These are phyloP conservation scores for Anguilla japonica DNA, from an alignment of 2,113 vertebrate genomes.

Conservation along the genomic window DNA sequence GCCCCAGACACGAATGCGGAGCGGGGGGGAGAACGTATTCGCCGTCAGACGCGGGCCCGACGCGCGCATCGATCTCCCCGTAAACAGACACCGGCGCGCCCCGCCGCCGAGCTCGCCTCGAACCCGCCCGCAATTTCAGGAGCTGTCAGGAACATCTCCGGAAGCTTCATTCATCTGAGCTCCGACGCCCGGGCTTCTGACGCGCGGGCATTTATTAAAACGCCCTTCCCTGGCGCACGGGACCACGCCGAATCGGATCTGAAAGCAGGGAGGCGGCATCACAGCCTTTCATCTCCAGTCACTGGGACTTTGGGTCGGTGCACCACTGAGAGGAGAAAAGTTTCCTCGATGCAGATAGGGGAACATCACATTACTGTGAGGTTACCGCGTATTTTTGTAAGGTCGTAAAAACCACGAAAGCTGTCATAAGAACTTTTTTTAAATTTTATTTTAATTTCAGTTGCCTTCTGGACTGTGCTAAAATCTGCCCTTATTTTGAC, in stretches of 20 bases:
- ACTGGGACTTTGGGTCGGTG: no score
- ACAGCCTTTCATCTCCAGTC: neutral
- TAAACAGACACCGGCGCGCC: neutral
- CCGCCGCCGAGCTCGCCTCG: slow-evolving; percentile 10
- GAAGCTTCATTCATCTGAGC: slow-evolving; percentile 42
- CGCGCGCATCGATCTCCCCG: neutral
- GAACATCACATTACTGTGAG: neutral
- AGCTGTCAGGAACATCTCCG: slow-evolving; percentile 48
- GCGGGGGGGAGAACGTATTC: neutral
- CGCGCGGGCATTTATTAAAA: slow-evolving; percentile 50
- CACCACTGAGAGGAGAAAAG: neutral
- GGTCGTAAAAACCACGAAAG: neutral
- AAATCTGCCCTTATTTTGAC: neutral
- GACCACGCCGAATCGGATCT: slow-evolving; percentile 39
- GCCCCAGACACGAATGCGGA: neutral
- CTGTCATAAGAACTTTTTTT: neutral
- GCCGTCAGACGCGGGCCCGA: neutral
- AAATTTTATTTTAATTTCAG: neutral
- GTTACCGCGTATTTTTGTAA: neutral
- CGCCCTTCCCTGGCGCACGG: slow-evolving; percentile 25
- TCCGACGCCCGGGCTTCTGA: slow-evolving; percentile 29
- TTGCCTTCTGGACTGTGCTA: neutral
- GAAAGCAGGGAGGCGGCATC: slow-evolving; percentile 5
- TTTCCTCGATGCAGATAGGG: neutral
- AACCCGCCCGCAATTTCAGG: slow-evolving; percentile 45